phyloP scores from a whole-genome alignment of 1,140 invertebrate species.

The Helicoverpa zea region DNA sequence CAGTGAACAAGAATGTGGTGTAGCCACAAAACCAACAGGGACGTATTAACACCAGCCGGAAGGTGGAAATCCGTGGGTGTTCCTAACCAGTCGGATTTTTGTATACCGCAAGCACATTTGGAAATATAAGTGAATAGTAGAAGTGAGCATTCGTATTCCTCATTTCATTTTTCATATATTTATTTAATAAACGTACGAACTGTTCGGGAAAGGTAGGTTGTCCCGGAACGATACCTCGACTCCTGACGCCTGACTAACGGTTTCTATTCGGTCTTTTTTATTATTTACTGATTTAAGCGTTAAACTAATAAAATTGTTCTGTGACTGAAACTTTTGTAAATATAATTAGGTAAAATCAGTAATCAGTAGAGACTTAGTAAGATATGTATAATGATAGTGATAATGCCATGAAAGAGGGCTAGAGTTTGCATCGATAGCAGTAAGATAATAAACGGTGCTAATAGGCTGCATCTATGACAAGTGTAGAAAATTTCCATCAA shows the following conservation, averaged over 20 bases:
- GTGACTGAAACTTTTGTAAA: background rate
- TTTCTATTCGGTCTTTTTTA: slow-evolving; percentile 52
- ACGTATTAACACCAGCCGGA: slow-evolving; percentile 78
- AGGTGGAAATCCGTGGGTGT: slow-evolving; percentile 80
- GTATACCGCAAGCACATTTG: slow-evolving; percentile 56
- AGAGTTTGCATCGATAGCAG: background rate
- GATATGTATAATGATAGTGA: no score
- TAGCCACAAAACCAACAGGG: slow-evolving; percentile 78
- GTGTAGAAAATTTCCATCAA: background rate
- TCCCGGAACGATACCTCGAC: slow-evolving; percentile 44
- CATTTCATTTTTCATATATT: no score
- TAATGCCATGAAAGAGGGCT: background rate
- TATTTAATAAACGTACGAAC: no score
- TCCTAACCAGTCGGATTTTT: slow-evolving; percentile 73
- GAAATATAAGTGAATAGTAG: slow-evolving; percentile 37
- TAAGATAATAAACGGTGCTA: background rate
- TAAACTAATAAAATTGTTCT: slow-evolving; percentile 51
- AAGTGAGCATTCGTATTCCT: no score
- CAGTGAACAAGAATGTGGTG: slow-evolving; percentile 61
- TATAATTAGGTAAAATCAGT: background rate
- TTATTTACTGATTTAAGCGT: slow-evolving; percentile 52
- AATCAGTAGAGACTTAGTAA: no score
- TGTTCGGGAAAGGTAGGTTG: background rate
- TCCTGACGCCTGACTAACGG: slow-evolving; percentile 58
- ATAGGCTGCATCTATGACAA: background rate